Evolutionary conservation across 2,797 vertebrate species (phyloP), one percentile per base, ranked within the genome.

Genomic region (Thripadectes ignobilis): DNA sequence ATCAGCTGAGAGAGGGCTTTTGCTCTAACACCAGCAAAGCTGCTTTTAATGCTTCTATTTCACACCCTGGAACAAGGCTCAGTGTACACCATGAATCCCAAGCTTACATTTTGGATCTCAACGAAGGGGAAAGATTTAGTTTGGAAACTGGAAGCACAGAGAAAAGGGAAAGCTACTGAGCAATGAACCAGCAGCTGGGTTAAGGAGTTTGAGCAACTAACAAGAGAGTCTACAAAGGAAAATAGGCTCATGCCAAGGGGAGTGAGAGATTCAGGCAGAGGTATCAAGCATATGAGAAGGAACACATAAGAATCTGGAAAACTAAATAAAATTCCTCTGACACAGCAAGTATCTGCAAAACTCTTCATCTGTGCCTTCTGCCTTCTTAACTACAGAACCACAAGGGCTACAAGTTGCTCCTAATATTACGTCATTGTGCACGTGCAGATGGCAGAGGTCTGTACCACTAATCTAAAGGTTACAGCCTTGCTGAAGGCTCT

Each of bases 401-500:
- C 19, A 80, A 79, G 41, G 51, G 11, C 51, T 69, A 57, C 46
- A 73, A 41, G n/a, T 58, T 79, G 80, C n/a, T 81, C 48, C 38
- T 84, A 67, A 16, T 19, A 63, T 7, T 36, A 71, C 4, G 15
- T 16, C 72, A 84, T 41, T 66, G 73, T 55, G 61, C 51, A 27
- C 8, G 7, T 73, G 52, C 66, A 93, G 85, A 93, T 80, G 75
- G 71, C 57, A 92, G 62, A 78, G 36, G 51, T n/a, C 92, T 86
- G 41, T 18, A 73, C 19, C 85, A 69, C 80, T 95, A 95, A 96
- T 97, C 96, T 96, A 80, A 87, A 94, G 75, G 65, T 16, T 89
- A 54, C 96, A 96, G 92, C 54, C 89, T 48, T 36, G 80, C 55
- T 87, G 77, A 79, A 92, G 74, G 68, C 55, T 75, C 51, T 54